Evolutionary conservation across 2,113 vertebrate species (phyloP).

Genomic region (Tylochromis polylepis): DNA sequence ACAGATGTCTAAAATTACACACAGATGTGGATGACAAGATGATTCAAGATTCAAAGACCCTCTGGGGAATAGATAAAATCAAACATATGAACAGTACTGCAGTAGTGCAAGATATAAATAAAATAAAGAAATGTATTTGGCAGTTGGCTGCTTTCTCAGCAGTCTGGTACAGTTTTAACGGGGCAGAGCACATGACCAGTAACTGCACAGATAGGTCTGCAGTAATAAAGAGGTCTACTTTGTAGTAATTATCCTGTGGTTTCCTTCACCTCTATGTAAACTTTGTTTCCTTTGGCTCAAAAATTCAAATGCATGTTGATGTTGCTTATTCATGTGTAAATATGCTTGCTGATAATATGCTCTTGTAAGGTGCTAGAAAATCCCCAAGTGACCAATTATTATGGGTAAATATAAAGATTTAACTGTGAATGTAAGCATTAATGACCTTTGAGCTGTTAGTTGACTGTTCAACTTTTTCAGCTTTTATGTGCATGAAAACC

Average conservation of each 20-base stretch:
- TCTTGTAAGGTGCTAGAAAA: neutral
- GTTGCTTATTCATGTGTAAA: neutral
- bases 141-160: neutral
- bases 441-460: neutral
- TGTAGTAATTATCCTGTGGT: neutral
- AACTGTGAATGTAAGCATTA: neutral
- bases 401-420: neutral
- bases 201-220: neutral
- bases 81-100: accelerated
- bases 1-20: neutral
- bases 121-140: neutral
- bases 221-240: neutral
- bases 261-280: neutral
- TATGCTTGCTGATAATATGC: neutral
- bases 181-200: neutral
- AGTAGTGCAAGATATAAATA: neutral
- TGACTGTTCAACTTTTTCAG: neutral
- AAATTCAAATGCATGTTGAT: neutral
- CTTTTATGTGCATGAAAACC: neutral
- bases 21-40: neutral
- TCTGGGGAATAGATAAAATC: neutral
- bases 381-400: neutral
- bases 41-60: neutral
- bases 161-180: neutral
- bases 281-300: neutral